Conservation (phyloP, 2,797 vertebrate species). For the Phyllotis vaccarum region DNA sequence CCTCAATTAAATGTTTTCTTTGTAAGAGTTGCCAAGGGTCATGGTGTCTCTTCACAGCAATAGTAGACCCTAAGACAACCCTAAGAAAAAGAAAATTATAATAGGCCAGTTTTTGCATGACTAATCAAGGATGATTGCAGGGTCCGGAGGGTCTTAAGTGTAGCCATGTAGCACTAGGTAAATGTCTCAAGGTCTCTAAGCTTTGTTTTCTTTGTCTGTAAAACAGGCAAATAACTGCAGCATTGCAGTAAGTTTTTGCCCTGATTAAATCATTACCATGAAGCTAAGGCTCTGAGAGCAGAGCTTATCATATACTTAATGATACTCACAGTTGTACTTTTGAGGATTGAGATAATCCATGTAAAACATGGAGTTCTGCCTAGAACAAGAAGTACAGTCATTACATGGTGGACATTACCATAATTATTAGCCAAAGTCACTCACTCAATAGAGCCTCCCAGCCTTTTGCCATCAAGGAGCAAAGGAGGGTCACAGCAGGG, state of each 20-base stretch:
- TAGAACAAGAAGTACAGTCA: neutral
- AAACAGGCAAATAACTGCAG: neutral
- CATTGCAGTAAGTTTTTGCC: neutral
- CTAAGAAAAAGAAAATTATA: neutral
- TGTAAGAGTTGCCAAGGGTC: no score
- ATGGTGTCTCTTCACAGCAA: no score
- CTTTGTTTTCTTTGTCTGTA: conserved; percentile 6
- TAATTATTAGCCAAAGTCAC: conserved; percentile 36
- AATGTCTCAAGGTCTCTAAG: conserved; percentile 6
- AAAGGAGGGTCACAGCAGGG: neutral
- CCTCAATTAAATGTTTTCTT: no score
- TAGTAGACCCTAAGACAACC: no score
- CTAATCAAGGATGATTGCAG: neutral
- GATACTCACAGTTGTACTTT: neutral
- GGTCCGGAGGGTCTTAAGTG: neutral
- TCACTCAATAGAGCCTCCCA: neutral
- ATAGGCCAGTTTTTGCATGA: neutral
- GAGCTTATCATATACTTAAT: neutral
- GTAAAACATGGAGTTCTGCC: neutral
- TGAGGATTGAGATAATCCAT: neutral
- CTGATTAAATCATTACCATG: neutral
- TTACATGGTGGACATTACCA: neutral
- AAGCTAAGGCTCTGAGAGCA: neutral
- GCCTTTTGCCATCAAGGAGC: neutral
- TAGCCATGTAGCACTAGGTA: neutral